phyloP scores from a whole-genome alignment of 1,140 invertebrate genomes.

The Planococcus citri region DNA sequence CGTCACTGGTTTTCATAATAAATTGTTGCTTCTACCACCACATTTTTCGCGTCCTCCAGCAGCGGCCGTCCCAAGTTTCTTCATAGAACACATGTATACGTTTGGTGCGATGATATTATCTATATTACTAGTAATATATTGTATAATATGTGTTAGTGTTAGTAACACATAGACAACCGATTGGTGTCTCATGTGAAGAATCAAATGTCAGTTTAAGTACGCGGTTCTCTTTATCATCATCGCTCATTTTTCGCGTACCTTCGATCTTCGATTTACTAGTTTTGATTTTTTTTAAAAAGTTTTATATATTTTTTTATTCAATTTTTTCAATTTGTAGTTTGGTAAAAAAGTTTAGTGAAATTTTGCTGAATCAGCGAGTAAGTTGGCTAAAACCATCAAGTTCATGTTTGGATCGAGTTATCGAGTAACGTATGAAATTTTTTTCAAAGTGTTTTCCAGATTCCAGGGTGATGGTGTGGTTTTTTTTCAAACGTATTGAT shows the following conservation, averaged over 20 bases:
- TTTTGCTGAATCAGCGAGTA: too few relatives aligned
- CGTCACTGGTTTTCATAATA: background rate
- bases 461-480: too few relatives aligned
- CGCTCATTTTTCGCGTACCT: background rate
- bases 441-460: too few relatives aligned
- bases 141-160: background rate
- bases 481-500: too few relatives aligned
- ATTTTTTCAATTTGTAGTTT: background rate
- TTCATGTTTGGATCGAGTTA: too few relatives aligned
- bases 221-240: background rate
- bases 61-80: background rate
- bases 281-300: background rate
- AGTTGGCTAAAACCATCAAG: too few relatives aligned
- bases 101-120: background rate
- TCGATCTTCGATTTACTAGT: background rate
- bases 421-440: too few relatives aligned
- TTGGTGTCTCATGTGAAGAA: background rate
- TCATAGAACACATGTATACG: background rate
- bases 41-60: background rate
- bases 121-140: background rate
- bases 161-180: background rate
- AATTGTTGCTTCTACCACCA: conserved; percentile 6
- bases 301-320: background rate
- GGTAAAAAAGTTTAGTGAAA: background rate
- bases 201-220: background rate